Evolutionary conservation across 2,888 invertebrate species (phyloP), one percentile per base, ranked within the genome.

Genomic region (Tetranychus piercei): DNA sequence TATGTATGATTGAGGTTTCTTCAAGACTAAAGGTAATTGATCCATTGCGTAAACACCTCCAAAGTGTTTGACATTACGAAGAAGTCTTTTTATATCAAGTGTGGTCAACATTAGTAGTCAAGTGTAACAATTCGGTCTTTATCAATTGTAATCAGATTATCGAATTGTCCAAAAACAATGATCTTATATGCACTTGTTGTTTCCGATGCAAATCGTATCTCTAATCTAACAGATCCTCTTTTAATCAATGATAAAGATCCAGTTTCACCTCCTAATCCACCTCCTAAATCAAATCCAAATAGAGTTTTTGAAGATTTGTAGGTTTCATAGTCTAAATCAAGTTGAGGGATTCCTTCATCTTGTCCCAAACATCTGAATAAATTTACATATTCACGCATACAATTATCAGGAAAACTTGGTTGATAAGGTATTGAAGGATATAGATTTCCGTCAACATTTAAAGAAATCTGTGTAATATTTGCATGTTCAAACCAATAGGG

Each of bases 161-260:
- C 75, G 44, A 65, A 75, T 23, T 75, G 72, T 20, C 34, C 45
- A 55, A 55, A 75, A 55, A 4, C 2, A 75, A 8, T 18, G 23
- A 67, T n/a, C 73, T 75, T 3, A 73, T 43, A 7, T 22, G 69
- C 4, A 11, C 20, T 9, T n/a, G 18, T 4, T n/a, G 71, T 23
- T 44, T 71, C 44, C 6, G n/a, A 1, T 9, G 45, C 9, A 7
- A 71, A 71, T 71, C 18, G n/a, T 3, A 71, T 23, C 34, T 11
- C 44, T 7, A 23, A 9, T 44, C 71, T 34, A 2, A 44, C n/a
- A 11, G 71, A 9, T 23, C 44, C 71, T 71, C 71, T 34, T 71
- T 71, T 34, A 4, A 71, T 4, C 1, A 71, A 23, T 34, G 71
- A 71, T 6, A 71, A 43, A 3, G 71, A 34, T 34, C 71, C 71